phyloP scores from a whole-genome alignment of 2,888 invertebrate species.

The Tetranychus truncatus region DNA sequence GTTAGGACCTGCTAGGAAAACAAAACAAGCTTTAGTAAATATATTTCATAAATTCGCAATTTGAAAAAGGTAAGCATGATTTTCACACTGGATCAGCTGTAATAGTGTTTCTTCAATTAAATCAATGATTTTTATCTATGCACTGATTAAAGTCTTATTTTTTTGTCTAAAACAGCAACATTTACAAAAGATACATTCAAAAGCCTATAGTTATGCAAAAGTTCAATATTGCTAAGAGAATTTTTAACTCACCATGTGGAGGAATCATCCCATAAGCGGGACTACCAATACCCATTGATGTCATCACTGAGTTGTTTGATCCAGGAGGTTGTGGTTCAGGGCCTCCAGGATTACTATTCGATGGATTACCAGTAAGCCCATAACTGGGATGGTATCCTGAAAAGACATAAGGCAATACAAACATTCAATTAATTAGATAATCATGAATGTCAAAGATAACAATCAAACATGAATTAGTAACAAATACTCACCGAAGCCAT shows the following conservation, averaged over 20 bases:
- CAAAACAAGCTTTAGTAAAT: neutral
- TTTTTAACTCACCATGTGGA: neutral
- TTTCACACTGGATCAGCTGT: neutral
- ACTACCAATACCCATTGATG: constrained; percentile 9
- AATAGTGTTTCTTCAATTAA: no score
- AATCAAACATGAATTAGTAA: neutral
- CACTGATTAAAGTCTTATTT: no score
- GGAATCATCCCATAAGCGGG: neutral
- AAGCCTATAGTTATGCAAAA: neutral
- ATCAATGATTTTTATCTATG: no score
- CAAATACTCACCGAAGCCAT: constrained; percentile 21
- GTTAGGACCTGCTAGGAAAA: neutral
- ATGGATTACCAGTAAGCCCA: constrained; percentile 16
- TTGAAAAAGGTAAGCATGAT: neutral
- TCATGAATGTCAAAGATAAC: neutral
- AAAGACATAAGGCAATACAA: neutral
- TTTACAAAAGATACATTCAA: neutral
- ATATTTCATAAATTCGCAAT: neutral
- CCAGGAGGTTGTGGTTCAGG: constrained; percentile 21
- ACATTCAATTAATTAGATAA: neutral
- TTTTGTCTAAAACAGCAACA: neutral
- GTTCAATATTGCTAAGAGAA: neutral
- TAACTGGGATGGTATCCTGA: constrained; percentile 23
- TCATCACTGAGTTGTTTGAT: constrained; percentile 18
- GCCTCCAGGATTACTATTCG: constrained; percentile 21